Conservation (phyloP, 2,113 vertebrate species). For the Bufo gargarizans region DNA sequence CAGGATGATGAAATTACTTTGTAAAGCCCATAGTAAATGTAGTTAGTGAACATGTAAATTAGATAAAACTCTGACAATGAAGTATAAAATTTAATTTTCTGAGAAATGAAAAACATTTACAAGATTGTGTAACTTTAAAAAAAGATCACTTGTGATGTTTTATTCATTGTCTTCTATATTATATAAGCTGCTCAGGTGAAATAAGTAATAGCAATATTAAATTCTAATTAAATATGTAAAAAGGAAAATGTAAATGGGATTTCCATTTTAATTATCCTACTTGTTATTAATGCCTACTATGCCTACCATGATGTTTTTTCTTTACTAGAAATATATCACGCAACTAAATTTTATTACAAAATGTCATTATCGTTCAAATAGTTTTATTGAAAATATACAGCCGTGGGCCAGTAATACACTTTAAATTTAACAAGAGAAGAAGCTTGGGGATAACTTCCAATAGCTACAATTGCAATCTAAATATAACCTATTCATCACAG, state of each 20-base stretch:
- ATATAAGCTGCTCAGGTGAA: not conserved
- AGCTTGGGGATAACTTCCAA: conserved; percentile 7
- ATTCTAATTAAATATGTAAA: not conserved
- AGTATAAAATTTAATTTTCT: too few species aligned
- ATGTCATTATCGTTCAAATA: not conserved
- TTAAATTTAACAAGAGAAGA: not conserved
- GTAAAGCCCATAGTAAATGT: too few species aligned
- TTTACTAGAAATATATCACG: not conserved
- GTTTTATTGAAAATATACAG: not conserved
- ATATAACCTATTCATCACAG: conserved; percentile 42
- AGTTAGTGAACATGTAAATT: too few species aligned
- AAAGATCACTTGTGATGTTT: too few species aligned
- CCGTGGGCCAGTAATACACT: conserved; percentile 6
- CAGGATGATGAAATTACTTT: too few species aligned
- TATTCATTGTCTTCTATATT: not conserved
- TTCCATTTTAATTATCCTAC: conserved; percentile 2
- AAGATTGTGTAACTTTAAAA: too few species aligned
- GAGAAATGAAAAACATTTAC: too few species aligned
- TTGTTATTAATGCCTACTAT: conserved; percentile 22
- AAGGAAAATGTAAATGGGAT: not conserved
- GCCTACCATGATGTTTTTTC: not conserved
- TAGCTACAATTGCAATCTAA: conserved; percentile 61
- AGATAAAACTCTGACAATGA: too few species aligned
- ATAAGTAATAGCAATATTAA: not conserved
- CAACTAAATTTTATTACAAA: not conserved